phyloP scores from a whole-genome alignment of 2,797 vertebrate species.

The Aldrovandia affinis region DNA sequence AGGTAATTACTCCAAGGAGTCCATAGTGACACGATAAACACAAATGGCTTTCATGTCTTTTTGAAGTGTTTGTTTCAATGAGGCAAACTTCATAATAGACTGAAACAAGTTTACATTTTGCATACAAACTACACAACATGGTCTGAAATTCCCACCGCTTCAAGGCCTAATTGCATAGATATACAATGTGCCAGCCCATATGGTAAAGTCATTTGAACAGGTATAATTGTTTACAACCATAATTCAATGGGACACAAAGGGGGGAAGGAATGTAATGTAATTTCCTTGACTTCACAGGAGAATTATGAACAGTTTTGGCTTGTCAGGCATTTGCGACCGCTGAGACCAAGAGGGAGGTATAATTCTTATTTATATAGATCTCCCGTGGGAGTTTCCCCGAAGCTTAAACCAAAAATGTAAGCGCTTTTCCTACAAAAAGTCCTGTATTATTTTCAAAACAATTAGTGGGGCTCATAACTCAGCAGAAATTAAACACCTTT shows the following conservation, averaged over 20 bases:
- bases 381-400: constrained; percentile 80
- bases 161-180: constrained; percentile 84
- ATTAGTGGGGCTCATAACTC: constrained; percentile 60
- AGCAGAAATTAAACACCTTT: constrained; percentile 63
- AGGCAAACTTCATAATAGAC: constrained; percentile 50
- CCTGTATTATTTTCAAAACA: constrained; percentile 74
- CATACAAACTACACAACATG: constrained; percentile 57
- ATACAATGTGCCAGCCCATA: constrained; percentile 79
- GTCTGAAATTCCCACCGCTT: constrained; percentile 69
- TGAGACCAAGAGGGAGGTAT: constrained; percentile 83
- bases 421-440: constrained; percentile 77
- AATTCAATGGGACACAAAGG: constrained; percentile 87
- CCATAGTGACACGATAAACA: constrained; percentile 53
- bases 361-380: constrained; percentile 85
- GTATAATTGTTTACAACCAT: constrained; percentile 83
- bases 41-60: constrained; percentile 53
- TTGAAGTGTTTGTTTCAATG: constrained; percentile 53
- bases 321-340: constrained; percentile 80
- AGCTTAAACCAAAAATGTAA: constrained; percentile 83
- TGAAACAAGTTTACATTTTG: constrained; percentile 66
- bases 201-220: constrained; percentile 85
- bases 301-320: constrained; percentile 87
- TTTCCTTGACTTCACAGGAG: constrained; percentile 89
- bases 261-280: constrained; percentile 89
- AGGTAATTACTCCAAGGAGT: constrained; percentile 42